These are phyloP conservation scores for Pseudomugil gertrudae DNA, from an alignment of 2,797 vertebrate genomes.

Conservation along the genomic window DNA sequence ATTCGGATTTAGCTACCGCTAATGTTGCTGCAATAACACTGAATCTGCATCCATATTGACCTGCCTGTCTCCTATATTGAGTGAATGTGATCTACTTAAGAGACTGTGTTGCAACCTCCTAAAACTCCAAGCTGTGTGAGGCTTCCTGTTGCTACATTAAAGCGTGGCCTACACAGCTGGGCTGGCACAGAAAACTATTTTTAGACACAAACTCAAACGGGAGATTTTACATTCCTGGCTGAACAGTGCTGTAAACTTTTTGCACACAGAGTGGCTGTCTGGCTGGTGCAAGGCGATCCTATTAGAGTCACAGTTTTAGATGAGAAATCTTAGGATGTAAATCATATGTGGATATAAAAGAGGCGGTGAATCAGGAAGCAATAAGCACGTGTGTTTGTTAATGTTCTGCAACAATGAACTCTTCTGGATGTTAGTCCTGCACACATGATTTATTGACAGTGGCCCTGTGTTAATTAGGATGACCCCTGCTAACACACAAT, in stretches of 20 bases:
- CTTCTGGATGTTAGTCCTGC: slow-evolving; percentile 50
- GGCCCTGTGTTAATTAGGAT: slow-evolving; percentile 70
- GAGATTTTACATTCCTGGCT: slow-evolving; percentile 71
- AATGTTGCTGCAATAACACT: neutral
- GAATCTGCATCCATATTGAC: slow-evolving; percentile 1
- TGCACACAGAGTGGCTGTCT: slow-evolving; percentile 29
- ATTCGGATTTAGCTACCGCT: neutral
- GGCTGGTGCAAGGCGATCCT: slow-evolving; percentile 11
- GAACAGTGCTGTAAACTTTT: slow-evolving; percentile 77
- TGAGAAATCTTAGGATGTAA: slow-evolving; percentile 7
- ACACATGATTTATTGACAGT: slow-evolving; percentile 71
- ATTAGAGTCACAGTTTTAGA: slow-evolving; percentile 5
- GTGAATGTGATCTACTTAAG: slow-evolving; percentile 59
- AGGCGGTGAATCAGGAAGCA: neutral
- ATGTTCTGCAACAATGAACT: slow-evolving; percentile 44
- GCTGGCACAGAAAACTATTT: slow-evolving; percentile 81
- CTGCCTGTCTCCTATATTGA: slow-evolving; percentile 27
- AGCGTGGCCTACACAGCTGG: slow-evolving; percentile 76
- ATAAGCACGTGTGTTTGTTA: slow-evolving; percentile 40
- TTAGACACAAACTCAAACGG: slow-evolving; percentile 71
- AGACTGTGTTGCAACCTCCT: slow-evolving; percentile 64
- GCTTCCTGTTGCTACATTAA: slow-evolving; percentile 64
- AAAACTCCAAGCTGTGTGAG: slow-evolving; percentile 63
- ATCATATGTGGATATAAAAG: slow-evolving; percentile 2
- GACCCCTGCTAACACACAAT: slow-evolving; percentile 61